These are phyloP conservation scores for Tenthredo mesomela DNA, from an alignment of 2,888 invertebrate genomes.

Conservation along the genomic window DNA sequence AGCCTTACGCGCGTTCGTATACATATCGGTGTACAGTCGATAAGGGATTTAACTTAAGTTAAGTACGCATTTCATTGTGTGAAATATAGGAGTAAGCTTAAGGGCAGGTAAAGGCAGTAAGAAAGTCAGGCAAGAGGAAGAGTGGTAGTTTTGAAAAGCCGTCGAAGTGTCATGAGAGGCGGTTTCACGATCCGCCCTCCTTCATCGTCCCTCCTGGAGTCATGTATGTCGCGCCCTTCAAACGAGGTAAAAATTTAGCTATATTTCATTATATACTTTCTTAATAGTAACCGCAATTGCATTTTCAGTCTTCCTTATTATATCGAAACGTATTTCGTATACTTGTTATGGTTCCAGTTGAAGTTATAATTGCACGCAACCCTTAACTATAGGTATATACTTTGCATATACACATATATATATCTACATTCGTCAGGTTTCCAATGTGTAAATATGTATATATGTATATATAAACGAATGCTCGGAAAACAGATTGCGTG, in stretches of 20 bases:
- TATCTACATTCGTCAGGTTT: background rate
- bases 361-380: background rate
- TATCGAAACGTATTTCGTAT: background rate
- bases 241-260: conserved; percentile 74
- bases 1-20: conserved; percentile 14
- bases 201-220: conserved; percentile 76
- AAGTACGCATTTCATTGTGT: conserved; percentile 16
- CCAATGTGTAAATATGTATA: background rate
- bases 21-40: conserved; percentile 13
- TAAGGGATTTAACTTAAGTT: conserved; percentile 16
- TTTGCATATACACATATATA: background rate
- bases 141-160: conserved; percentile 72
- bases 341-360: background rate
- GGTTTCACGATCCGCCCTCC: conserved; percentile 77
- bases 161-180: conserved; percentile 77
- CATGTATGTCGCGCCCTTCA: conserved; percentile 78
- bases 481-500: background rate
- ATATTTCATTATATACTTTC: background rate
- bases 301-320: background rate
- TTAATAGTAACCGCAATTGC: too few relatives aligned
- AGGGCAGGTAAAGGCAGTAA: conserved; percentile 37
- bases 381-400: conserved; percentile 2
- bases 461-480: background rate
- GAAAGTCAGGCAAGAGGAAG: conserved; percentile 61
- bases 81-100: background rate